phyloP scores from a whole-genome alignment of 2,888 invertebrate genomes.

The Cancer borealis region DNA sequence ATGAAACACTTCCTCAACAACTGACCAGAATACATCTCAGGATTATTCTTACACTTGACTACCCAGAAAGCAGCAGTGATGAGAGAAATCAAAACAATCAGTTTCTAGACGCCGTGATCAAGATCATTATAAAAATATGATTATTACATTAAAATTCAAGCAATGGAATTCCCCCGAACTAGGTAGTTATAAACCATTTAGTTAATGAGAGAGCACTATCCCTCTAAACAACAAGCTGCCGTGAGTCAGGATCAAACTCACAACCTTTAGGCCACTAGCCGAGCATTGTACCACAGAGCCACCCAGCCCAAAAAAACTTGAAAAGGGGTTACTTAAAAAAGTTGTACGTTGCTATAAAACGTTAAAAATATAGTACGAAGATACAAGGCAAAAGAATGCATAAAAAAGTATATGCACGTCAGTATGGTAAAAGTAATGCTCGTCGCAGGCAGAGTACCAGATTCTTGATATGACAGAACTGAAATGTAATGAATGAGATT shows the following conservation, averaged over 20 bases:
- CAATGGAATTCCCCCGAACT: neutral
- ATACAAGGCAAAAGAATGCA: neutral
- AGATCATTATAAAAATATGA: neutral
- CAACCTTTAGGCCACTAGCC: too few species aligned
- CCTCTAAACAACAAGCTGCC: too few species aligned
- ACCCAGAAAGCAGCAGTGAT: neutral
- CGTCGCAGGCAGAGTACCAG: neutral
- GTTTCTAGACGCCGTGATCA: neutral
- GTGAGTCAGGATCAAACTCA: too few species aligned
- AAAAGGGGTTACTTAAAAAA: too few species aligned
- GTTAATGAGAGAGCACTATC: too few species aligned
- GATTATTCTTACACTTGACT: neutral
- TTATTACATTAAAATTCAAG: neutral
- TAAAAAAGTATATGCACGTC: neutral
- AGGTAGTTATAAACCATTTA: too few species aligned
- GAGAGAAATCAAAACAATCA: neutral
- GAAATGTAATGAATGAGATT: neutral
- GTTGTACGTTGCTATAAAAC: neutral
- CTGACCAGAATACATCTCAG: neutral
- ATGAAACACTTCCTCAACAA: neutral
- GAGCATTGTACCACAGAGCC: too few species aligned
- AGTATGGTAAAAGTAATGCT: neutral
- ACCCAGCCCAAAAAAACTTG: too few species aligned
- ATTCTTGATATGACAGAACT: neutral
- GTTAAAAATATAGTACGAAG: neutral